These are phyloP conservation scores for Noctua pronuba DNA, from an alignment of 2,888 invertebrate genomes.

Conservation along the genomic window DNA sequence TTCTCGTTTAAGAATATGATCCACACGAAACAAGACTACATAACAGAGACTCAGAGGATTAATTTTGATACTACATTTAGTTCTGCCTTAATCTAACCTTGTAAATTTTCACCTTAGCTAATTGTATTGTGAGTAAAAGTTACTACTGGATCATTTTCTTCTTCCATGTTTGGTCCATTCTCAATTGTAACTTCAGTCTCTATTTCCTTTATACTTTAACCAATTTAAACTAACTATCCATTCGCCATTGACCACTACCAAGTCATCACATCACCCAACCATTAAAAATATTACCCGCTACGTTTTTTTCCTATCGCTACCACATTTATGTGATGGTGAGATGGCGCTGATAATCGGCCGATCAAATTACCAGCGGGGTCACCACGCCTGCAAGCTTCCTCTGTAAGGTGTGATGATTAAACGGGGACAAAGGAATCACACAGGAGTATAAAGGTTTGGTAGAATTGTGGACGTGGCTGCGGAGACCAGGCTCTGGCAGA, in stretches of 20 bases:
- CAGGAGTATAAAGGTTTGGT: background rate
- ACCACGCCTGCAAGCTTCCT: slow-evolving; percentile 58
- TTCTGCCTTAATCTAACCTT: background rate
- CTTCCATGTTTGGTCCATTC: background rate
- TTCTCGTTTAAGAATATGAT: background rate
- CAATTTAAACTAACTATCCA: too few species aligned
- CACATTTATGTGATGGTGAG: slow-evolving; percentile 73
- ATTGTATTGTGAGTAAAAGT: background rate
- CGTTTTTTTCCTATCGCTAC: slow-evolving; percentile 68
- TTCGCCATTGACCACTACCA: background rate
- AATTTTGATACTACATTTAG: background rate
- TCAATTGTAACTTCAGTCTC: background rate
- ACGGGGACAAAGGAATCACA: slow-evolving; percentile 38
- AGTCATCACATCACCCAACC: too few species aligned
- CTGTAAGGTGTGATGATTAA: slow-evolving; percentile 64
- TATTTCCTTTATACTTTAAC: background rate
- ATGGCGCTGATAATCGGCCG: slow-evolving; percentile 80
- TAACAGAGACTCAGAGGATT: background rate
- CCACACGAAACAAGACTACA: background rate
- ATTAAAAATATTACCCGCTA: background rate
- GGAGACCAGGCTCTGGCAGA: background rate
- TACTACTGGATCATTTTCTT: background rate
- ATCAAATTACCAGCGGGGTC: slow-evolving; percentile 81
- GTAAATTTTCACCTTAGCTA: background rate
- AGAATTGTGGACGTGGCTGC: background rate